Conservation (phyloP, 23 tunicate genomes). For the Trididemnum clinides region DNA sequence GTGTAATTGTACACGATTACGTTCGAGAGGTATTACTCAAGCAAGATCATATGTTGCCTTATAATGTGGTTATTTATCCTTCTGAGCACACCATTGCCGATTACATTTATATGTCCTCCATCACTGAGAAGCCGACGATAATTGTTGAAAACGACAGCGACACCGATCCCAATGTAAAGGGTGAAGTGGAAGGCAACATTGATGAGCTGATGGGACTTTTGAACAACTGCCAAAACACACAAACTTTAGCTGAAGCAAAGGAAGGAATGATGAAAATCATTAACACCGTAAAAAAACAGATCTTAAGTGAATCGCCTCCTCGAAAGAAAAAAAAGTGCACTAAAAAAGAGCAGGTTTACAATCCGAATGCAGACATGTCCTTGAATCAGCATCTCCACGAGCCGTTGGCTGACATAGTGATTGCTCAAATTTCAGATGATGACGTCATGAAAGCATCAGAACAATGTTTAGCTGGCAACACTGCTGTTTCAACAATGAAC, state of each 20-base stretch:
- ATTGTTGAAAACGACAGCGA: conserved; percentile 55
- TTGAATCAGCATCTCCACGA: too few species aligned
- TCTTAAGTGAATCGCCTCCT: background rate
- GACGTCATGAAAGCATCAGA: too few species aligned
- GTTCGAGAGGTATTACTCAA: conserved; percentile 41
- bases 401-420: too few species aligned
- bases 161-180: conserved; percentile 2
- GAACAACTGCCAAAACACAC: conserved; percentile 28
- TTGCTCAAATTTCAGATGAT: too few species aligned
- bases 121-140: conserved; percentile 57
- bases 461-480: too few species aligned
- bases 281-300: conserved; percentile 27
- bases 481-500: too few species aligned
- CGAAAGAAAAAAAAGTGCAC: conserved; percentile 23
- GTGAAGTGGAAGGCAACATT: conserved; percentile 63
- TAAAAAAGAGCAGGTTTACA: background rate
- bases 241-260: conserved; percentile 43
- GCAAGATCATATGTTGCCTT: background rate
- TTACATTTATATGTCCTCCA: conserved; percentile 63
- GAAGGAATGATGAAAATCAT: conserved; percentile 44
- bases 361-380: too few species aligned
- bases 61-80: conserved; percentile 45
- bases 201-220: conserved; percentile 52
- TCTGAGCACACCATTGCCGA: conserved; percentile 61
- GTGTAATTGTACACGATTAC: conserved; percentile 53